A percentile compares a stretch with the other conserved stretches of the same genome.
phyloP scores from a whole-genome alignment of 1,140 invertebrate genomes.

The Zaprionus ornatus region DNA sequence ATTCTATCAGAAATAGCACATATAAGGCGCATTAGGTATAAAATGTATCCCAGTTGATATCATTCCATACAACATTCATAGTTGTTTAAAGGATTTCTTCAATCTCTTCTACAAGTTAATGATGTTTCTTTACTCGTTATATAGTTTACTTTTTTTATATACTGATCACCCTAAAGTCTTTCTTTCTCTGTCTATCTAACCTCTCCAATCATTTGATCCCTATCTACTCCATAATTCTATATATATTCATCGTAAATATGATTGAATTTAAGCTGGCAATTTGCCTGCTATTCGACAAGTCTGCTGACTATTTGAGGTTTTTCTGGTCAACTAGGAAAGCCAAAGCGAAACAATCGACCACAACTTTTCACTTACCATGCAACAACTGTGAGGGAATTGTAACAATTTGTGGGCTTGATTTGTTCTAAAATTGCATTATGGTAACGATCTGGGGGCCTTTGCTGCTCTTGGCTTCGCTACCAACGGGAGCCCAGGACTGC shows the following conservation, averaged over 20 bases:
- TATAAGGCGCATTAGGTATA: too few relatives aligned
- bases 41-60: too few relatives aligned
- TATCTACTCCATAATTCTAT: too few relatives aligned
- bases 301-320: not conserved
- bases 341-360: constrained; percentile 5
- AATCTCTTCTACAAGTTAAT: too few relatives aligned
- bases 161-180: too few relatives aligned
- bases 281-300: not conserved
- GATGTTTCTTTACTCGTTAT: too few relatives aligned
- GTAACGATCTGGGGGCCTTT: constrained; percentile 7
- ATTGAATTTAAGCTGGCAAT: not conserved
- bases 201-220: too few relatives aligned
- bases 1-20: too few relatives aligned
- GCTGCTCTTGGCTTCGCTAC: not conserved
- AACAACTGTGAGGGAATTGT: not conserved
- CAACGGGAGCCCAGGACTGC: not conserved
- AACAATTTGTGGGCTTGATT: constrained; percentile 19
- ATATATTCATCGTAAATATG: not conserved
- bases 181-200: not conserved
- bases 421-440: constrained; percentile 13
- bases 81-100: too few relatives aligned
- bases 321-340: too few relatives aligned
- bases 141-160: too few relatives aligned
- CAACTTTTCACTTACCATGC: constrained; percentile 2
- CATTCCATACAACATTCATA: too few relatives aligned